Conservation (phyloP, 2,888 invertebrate species). For the Cyrtodaria siliqua region DNA sequence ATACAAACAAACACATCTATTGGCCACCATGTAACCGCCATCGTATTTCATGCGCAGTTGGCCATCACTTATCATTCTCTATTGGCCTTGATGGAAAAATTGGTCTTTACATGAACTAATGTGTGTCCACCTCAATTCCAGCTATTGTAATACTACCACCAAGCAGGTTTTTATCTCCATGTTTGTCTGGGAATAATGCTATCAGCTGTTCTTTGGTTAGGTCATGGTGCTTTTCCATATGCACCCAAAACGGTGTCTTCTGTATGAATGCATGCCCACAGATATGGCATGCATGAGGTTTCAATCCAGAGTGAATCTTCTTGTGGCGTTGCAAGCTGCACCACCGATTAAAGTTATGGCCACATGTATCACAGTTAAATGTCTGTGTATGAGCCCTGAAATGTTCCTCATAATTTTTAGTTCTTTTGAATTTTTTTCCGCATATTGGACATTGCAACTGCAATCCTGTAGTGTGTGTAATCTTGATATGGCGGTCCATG, state of each 20-base stretch:
- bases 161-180: conserved; percentile 1
- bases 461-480: background rate
- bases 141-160: too few relatives aligned
- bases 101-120: too few relatives aligned
- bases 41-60: too few relatives aligned
- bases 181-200: conserved; percentile 32
- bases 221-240: conserved; percentile 10
- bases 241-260: conserved; percentile 3
- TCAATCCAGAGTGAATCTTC: background rate
- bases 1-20: too few relatives aligned
- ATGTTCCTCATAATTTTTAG: conserved; percentile 1
- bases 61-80: too few relatives aligned
- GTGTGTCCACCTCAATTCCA: too few relatives aligned
- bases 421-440: background rate
- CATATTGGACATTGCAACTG: background rate
- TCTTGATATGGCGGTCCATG: background rate
- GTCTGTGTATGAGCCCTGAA: background rate
- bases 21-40: too few relatives aligned
- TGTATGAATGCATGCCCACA: background rate
- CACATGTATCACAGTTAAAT: background rate
- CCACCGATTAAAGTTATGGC: background rate
- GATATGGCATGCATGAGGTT: conserved; percentile 1
- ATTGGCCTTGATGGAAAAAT: too few relatives aligned
- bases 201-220: conserved; percentile 21
- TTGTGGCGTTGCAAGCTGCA: background rate